Evolutionary conservation across 2,888 invertebrate genomes (phyloP), one percentile per base, ranked within the genome.

Genomic region (Schizaphis graminum): DNA sequence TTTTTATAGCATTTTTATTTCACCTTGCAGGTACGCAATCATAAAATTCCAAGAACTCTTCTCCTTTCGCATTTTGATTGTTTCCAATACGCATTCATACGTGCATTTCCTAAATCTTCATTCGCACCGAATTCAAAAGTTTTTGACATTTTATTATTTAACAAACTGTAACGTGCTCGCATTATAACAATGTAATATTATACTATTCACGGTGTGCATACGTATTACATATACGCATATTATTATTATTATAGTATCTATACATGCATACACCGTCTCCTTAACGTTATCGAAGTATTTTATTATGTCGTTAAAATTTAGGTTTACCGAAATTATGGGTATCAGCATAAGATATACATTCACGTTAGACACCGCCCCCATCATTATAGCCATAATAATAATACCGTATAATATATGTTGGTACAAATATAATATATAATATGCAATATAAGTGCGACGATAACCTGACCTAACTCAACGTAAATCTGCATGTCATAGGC

Each of bases 121-220:
- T 35, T 77, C 8, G 0, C 2, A 77, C 35, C 77, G 7, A 8
- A 77, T 35, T 77, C 77, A 3, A 16, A 35, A 35, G 7, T 35
- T 77, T 77, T 35, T 77, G 77, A 77, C 8, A 35, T 21, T 21
- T 35, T 77, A 35, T 77, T 77, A 77, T 77, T 77, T 77, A 16
- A 77, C 16, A 77, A 77, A 35, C 35, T 77, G 35, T 77, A 35
- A 35, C 21, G 7, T 16, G 2, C 35, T 77, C 21, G 35, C 77
- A 77, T 77, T 77, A 77, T 35, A 77, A 77, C 21, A 77, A 77
- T 77, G 35, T 77, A 77, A 77, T 77, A 77, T 35, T 77, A 77
- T 77, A 77, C 35, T 21, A 35, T 77, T 77, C 21, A 2, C 35
- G 13, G n/a, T 67, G 67, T 13, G 77, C 35, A 77, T 21, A 77